These are phyloP conservation scores for Gymnobelideus leadbeateri DNA, from an alignment of 2,113 vertebrate species.

Conservation along the genomic window DNA sequence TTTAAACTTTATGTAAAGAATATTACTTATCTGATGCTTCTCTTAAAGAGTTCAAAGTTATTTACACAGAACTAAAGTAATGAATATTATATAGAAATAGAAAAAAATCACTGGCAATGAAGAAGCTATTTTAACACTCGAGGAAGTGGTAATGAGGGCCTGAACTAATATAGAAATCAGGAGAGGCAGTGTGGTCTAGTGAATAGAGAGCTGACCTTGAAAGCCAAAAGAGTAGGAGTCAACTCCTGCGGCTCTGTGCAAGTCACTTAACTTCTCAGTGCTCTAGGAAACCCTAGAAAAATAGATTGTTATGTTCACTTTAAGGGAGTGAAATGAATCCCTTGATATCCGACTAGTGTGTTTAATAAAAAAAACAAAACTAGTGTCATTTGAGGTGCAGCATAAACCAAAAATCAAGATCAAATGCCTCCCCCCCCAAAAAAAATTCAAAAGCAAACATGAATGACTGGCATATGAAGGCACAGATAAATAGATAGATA, in stretches of 20 bases:
- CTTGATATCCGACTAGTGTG: background rate
- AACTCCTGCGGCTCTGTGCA: too few relatives aligned
- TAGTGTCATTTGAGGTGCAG: background rate
- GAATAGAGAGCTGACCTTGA: background rate
- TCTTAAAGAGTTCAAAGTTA: constrained; percentile 2
- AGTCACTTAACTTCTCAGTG: background rate
- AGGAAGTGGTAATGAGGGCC: too few relatives aligned
- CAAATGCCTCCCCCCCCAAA: background rate
- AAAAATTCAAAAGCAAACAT: background rate
- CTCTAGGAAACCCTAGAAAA: background rate
- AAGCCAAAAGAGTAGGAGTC: background rate
- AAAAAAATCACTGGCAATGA: too few relatives aligned
- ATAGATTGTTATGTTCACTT: background rate
- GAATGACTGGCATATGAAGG: background rate
- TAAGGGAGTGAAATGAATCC: background rate
- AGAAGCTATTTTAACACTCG: too few relatives aligned
- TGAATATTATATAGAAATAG: too few relatives aligned
- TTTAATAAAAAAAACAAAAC: background rate
- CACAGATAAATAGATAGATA: too few relatives aligned
- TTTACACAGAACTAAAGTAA: background rate
- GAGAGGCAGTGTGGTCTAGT: too few relatives aligned
- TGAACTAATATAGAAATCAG: too few relatives aligned
- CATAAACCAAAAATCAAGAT: background rate
- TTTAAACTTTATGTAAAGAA: constrained; percentile 6
- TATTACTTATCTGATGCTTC: background rate